Base-by-base conservation (phyloP, 2,888 invertebrate species). In the Oxycera nigricornis region DNA sequence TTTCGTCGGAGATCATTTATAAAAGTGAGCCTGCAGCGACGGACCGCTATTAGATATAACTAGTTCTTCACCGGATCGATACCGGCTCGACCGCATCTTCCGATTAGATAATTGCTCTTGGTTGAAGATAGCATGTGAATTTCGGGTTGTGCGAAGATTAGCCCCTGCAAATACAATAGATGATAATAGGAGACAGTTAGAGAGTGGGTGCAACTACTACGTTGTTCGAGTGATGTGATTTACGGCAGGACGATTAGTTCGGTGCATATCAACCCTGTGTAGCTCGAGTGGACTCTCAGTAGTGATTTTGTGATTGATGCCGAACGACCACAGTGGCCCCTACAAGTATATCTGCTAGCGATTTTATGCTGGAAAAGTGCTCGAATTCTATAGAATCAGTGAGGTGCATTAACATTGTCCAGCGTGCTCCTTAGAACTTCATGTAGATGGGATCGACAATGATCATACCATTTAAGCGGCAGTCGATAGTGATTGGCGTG, bases 371-470 rank as follows among this genome's bases (percentile, higher is more conserved):
- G 20, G 35, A 31, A 70, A 59, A 55, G 22, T 4, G 22, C 11
- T 55, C 9, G 55, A 55, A 55, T 50, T 50, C 24, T 14, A 28
- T 14, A 41, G 2, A 14, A 14, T 41, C 11, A 70, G 68, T 26
- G 28, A 61, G 30, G 41, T 41, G 39, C 17, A 41, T 22, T 35
- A 2, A 65, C n/a, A 41, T 39, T 65, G 39, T 28, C 24, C 30
- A 1, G 24, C 28, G 30, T 50, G 17, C 14, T 39, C 14, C 9
- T 2, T n/a, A 24, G 26, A 46, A 1, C 11, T 1, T 62, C 11
- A 20, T 62, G 30, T 68, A 14, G n/a, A 70, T 70, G 70, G 70
- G 70, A 52, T 52, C 70, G 22, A 70, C 52, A n/a, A 52, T 70
- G 55, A 55, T 70, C 28, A 70, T 70, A 31, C 52, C 70, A 30